These are phyloP conservation scores for Cryptophagus acutangulus DNA, from an alignment of 2,888 invertebrate genomes.

Conservation along the genomic window DNA sequence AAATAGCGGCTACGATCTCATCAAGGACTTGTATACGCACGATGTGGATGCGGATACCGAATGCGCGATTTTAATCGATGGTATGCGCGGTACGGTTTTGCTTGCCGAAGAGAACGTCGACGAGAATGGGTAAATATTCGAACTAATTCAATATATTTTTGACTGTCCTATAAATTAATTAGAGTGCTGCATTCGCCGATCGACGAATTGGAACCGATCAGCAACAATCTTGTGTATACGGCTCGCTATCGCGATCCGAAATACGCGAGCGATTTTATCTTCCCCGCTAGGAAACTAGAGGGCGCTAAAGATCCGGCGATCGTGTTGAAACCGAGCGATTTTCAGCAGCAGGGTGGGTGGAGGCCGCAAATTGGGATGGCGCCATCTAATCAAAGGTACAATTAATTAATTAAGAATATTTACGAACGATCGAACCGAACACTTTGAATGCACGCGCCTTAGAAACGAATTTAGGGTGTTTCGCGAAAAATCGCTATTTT, in stretches of 20 bases:
- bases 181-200: slow-evolving; percentile 67
- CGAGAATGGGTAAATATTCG: slow-evolving; percentile 58
- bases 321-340: slow-evolving; percentile 75
- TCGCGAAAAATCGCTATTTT: no score
- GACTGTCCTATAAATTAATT: slow-evolving; percentile 1
- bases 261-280: slow-evolving; percentile 68
- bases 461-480: no score
- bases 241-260: slow-evolving; percentile 75
- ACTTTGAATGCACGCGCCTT: no score
- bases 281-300: slow-evolving; percentile 66
- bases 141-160: background rate
- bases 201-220: slow-evolving; percentile 58
- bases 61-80: slow-evolving; percentile 66
- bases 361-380: slow-evolving; percentile 68
- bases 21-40: slow-evolving; percentile 66
- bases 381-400: slow-evolving; percentile 41
- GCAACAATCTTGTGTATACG: slow-evolving; percentile 58
- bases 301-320: slow-evolving; percentile 66
- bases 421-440: no score
- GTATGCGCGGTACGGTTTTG: slow-evolving; percentile 78
- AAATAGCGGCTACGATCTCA: slow-evolving; percentile 65
- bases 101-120: slow-evolving; percentile 65
- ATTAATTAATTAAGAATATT: no score
- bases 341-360: slow-evolving; percentile 62
- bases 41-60: slow-evolving; percentile 50